phyloP scores from a whole-genome alignment of 2,888 invertebrate genomes.

The Cataglyphis livida region DNA sequence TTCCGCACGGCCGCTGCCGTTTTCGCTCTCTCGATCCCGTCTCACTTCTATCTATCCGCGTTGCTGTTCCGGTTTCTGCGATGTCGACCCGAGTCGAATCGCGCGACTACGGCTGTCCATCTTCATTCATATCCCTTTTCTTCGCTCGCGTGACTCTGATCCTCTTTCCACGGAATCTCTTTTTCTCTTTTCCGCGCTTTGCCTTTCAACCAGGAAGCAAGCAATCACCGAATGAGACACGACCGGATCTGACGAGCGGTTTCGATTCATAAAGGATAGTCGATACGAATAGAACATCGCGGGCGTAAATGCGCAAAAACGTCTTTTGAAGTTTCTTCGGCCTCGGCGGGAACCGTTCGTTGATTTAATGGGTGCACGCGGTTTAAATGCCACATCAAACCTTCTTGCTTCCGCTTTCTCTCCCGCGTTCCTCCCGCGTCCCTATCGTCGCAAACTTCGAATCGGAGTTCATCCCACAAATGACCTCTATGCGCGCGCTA shows the following conservation, averaged over 20 bases:
- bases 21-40: slow-evolving; percentile 35
- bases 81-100: slow-evolving; percentile 50
- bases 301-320: slow-evolving; percentile 65
- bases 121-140: slow-evolving; percentile 29
- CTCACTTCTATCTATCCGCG: not conserved
- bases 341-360: slow-evolving; percentile 59
- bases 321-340: slow-evolving; percentile 74
- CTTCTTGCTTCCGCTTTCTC: slow-evolving; percentile 44
- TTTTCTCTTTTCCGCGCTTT: slow-evolving; percentile 5
- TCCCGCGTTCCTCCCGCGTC: slow-evolving; percentile 49
- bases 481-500: slow-evolving; percentile 62
- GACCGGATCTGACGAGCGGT: slow-evolving; percentile 58
- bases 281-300: slow-evolving; percentile 53
- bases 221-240: slow-evolving; percentile 59
- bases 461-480: slow-evolving; percentile 66
- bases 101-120: slow-evolving; percentile 48
- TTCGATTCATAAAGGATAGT: slow-evolving; percentile 58
- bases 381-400: slow-evolving; percentile 74
- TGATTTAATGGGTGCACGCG: slow-evolving; percentile 74
- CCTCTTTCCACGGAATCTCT: slow-evolving; percentile 31
- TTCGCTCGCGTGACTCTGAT: slow-evolving; percentile 32
- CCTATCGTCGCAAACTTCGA: slow-evolving; percentile 45
- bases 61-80: slow-evolving; percentile 29
- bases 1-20: slow-evolving; percentile 34
- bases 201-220: slow-evolving; percentile 55